Conservation (phyloP, 2,888 invertebrate species). For the Drosophila ezoana region DNA sequence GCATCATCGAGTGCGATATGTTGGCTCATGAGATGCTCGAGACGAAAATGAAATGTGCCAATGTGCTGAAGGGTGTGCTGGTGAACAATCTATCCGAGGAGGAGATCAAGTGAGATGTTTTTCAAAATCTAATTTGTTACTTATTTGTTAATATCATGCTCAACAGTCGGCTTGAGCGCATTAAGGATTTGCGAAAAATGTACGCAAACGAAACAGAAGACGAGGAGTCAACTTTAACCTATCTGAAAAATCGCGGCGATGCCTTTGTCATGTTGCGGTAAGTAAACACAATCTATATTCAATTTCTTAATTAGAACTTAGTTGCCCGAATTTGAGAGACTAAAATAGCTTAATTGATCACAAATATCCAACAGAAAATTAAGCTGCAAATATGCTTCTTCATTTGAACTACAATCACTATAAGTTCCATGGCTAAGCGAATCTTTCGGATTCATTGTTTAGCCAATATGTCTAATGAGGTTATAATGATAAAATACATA, state of each 20-base stretch:
- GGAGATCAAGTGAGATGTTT: constrained; percentile 74
- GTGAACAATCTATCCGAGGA: constrained; percentile 81
- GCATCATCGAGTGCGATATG: constrained; percentile 75
- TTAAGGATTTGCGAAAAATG: constrained; percentile 67
- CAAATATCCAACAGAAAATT: no score
- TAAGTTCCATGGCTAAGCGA: no score
- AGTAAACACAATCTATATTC: neutral
- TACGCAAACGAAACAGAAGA: constrained; percentile 52
- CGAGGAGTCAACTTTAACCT: constrained; percentile 52
- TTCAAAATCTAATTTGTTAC: fast-evolving
- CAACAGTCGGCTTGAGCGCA: constrained; percentile 72
- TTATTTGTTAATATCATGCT: fast-evolving
- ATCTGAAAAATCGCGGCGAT: constrained; percentile 77
- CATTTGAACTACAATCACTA: no score
- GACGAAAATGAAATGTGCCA: constrained; percentile 74
- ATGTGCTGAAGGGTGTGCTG: constrained; percentile 74
- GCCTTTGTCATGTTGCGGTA: constrained; percentile 81
- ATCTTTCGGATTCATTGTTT: no score
- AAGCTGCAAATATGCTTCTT: no score
- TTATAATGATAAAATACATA: no score
- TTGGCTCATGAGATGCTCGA: constrained; percentile 73
- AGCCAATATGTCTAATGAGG: no score
- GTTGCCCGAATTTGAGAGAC: no score
- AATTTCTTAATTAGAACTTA: no score
- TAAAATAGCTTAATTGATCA: no score